phyloP scores from a whole-genome alignment of 2,888 invertebrate species.

The Drosophila niveifrons region DNA sequence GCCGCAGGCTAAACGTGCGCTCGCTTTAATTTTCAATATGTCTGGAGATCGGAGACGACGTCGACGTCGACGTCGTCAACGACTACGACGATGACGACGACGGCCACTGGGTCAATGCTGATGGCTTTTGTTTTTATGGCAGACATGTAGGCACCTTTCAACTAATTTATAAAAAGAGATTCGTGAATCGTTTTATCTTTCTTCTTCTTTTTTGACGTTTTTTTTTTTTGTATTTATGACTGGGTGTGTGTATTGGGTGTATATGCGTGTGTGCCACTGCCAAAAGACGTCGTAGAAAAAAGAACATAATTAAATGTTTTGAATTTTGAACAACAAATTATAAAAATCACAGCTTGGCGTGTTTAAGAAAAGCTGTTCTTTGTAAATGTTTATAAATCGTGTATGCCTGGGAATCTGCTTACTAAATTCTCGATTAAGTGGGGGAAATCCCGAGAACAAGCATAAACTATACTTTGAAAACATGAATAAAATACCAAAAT shows the following conservation, averaged over 20 bases:
- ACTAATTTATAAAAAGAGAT: conserved; percentile 63
- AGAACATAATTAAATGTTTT: conserved; percentile 45
- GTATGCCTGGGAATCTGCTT: not conserved
- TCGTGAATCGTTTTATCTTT: conserved; percentile 48
- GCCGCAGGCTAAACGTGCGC: conserved; percentile 75
- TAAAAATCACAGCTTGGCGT: conserved; percentile 17
- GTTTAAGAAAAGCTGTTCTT: conserved; percentile 22
- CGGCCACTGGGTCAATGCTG: conserved; percentile 72
- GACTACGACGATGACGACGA: conserved; percentile 32
- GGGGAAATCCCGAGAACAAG: not conserved
- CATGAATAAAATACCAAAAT: not conserved
- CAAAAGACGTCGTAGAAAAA: conserved; percentile 21
- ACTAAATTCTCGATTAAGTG: not conserved
- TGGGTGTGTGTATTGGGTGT: conserved; percentile 12
- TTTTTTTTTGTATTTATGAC: not conserved
- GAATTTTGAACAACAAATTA: not conserved
- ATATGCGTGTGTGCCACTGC: conserved; percentile 13
- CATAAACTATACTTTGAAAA: not conserved
- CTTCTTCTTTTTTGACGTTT: not conserved
- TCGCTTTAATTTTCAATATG: conserved; percentile 79
- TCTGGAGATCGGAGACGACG: conserved; percentile 52
- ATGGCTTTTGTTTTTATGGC: conserved; percentile 79
- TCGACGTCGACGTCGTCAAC: conserved; percentile 10
- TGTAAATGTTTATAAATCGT: conserved; percentile 21
- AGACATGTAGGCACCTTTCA: conserved; percentile 80